phyloP scores from a whole-genome alignment of 2,797 vertebrate genomes.

The Ambastaia sidthimunki region DNA sequence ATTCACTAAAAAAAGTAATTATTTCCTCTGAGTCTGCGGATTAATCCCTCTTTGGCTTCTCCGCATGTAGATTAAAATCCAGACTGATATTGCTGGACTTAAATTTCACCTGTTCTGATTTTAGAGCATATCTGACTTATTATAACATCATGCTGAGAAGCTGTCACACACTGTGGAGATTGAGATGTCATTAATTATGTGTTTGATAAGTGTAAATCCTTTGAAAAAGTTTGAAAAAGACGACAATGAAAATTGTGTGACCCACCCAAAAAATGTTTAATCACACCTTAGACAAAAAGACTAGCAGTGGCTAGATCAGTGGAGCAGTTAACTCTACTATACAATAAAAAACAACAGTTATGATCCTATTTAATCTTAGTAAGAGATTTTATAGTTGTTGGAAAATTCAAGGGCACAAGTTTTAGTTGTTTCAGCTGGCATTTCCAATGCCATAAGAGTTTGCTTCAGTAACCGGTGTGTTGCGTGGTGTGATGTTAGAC shows the following conservation, averaged over 20 bases:
- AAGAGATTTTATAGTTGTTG: slow-evolving; percentile 20
- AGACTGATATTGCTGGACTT: slow-evolving; percentile 37
- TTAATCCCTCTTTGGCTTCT: slow-evolving; percentile 66
- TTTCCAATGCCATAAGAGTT: slow-evolving; percentile 8
- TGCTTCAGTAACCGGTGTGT: slow-evolving; percentile 45
- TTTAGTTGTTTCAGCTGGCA: slow-evolving; percentile 38
- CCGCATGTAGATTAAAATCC: slow-evolving; percentile 52
- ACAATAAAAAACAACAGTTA: slow-evolving; percentile 48
- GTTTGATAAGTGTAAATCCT: slow-evolving; percentile 55
- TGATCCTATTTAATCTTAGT: slow-evolving; percentile 57
- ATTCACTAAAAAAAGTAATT: slow-evolving; percentile 75
- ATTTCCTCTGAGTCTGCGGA: slow-evolving; percentile 73
- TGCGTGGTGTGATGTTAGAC: slow-evolving; percentile 55
- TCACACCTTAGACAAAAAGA: neutral
- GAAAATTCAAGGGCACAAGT: slow-evolving; percentile 33
- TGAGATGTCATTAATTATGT: slow-evolving; percentile 63
- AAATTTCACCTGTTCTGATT: slow-evolving; percentile 54
- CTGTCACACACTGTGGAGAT: slow-evolving; percentile 67
- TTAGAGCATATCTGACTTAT: slow-evolving; percentile 66
- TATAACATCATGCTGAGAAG: slow-evolving; percentile 72
- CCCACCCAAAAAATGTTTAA: slow-evolving; percentile 50
- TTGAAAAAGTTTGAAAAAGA: slow-evolving; percentile 30
- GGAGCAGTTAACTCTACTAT: slow-evolving; percentile 48
- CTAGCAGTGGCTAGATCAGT: neutral
- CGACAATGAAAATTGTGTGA: slow-evolving; percentile 36